A percentile compares a stretch with the other conserved stretches of the same genome.
Conservation (phyloP, 1,140 invertebrate genomes). For the Nylanderia fulva region DNA sequence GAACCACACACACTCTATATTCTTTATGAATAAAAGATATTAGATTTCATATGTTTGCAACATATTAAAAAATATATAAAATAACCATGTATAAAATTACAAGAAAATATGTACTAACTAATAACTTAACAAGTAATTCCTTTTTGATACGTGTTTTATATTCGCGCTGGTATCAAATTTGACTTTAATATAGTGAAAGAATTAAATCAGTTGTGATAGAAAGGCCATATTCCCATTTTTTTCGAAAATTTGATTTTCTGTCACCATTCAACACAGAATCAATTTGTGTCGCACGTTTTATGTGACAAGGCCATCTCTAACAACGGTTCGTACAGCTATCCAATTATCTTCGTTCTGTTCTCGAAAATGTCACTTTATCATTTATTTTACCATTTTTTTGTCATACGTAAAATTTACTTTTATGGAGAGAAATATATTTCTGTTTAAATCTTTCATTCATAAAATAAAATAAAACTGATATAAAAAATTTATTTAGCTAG, state of each 20-base stretch:
- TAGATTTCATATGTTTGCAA: neutral
- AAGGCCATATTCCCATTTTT: constrained; percentile 48
- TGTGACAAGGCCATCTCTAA: constrained; percentile 58
- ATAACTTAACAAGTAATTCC: neutral
- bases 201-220: constrained; percentile 51
- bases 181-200: constrained; percentile 31
- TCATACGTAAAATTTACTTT: constrained; percentile 40
- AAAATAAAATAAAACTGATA: neutral
- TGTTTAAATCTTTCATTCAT: neutral
- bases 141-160: constrained; percentile 23
- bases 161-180: constrained; percentile 38
- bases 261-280: constrained; percentile 60
- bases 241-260: constrained; percentile 59
- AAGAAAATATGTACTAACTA: neutral
- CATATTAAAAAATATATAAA: neutral
- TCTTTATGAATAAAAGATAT: neutral
- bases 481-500: constrained; percentile 24
- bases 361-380: constrained; percentile 60
- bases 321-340: constrained; percentile 50
- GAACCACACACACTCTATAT: neutral
- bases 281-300: constrained; percentile 61
- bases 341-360: constrained; percentile 56
- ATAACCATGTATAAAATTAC: neutral
- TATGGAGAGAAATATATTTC: neutral
- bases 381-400: constrained; percentile 48